Evolutionary conservation across 2,888 invertebrate genomes (phyloP), one percentile per base, ranked within the genome.

Genomic region (Vanessa cardui): DNA sequence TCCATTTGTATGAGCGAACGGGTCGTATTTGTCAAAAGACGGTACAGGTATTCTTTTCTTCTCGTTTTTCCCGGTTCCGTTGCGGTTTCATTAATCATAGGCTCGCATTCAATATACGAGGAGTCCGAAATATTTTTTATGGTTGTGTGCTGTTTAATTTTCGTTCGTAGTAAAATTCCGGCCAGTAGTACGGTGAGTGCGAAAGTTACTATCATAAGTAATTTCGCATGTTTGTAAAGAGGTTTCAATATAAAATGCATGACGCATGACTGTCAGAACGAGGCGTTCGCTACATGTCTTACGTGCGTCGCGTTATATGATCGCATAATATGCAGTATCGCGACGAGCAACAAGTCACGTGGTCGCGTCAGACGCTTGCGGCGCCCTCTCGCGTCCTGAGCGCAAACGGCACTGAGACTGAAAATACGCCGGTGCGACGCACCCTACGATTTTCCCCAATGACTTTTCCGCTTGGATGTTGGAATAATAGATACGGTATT

Each of bases 1-100:
- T 93, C 93, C 93, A 93, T 93, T 86, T 93, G 93, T 90, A 93
- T 93, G 84, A 93, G 92, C 72, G 93, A 93, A 77, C 92, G 92
- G 78, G 93, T 93, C 78, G 93, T 92, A 88, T 93, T 93, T 86
- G 92, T 93, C 86, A 93, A 84, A 78, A 93, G 90, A 70, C 90
- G 87, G 87, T 93, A 93, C 80, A 93, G 87, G 86, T 92, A 92
- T 87, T 93, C 93, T 84, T 92, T 92, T 83, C 90, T 87, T 79
- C 83, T 86, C 79, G 87, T 82, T 85, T 88, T 88, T 76, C 79
- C 82, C 70, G 87, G 84, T 74, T 85, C 85, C 72, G 83, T 76
- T 69, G 81, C 80, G 77, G 81, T 91, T 79, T 76, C 86, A 88
- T 91, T 91, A 86, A 81, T 88, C 81, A 85, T 80, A 70, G 84